Percentiles rank a stretch among this genome's conserved stretches.
phyloP scores from a whole-genome alignment of 2,797 vertebrate genomes.

The Sarcophilus harrisii region DNA sequence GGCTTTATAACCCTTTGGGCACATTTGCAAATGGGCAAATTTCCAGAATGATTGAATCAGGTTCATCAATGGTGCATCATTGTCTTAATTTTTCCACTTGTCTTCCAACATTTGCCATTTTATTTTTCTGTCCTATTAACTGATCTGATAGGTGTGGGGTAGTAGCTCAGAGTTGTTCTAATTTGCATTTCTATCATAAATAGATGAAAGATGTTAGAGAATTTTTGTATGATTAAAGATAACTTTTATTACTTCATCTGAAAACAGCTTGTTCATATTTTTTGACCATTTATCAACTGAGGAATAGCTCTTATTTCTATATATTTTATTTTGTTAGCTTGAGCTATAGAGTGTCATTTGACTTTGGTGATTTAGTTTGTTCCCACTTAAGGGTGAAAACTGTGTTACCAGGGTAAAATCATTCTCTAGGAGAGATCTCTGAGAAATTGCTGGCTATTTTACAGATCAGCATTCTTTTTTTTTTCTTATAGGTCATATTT shows the following conservation, averaged over 20 bases:
- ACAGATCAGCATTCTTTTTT: not conserved
- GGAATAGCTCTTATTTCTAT: not conserved
- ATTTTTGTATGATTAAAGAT: not conserved
- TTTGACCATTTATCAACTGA: not conserved
- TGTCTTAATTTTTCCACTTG: not conserved
- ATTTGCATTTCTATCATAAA: not conserved
- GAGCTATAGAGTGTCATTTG: not conserved
- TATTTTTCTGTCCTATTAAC: not conserved
- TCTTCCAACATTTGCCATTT: not conserved
- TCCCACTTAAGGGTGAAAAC: not conserved
- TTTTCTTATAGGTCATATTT: not conserved
- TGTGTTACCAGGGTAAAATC: not conserved
- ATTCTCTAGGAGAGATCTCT: not conserved
- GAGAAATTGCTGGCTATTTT: constrained; percentile 22
- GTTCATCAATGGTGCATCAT: not conserved
- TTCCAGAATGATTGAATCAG: not conserved
- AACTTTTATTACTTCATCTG: not conserved
- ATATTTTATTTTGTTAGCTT: not conserved
- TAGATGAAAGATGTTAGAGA: not conserved
- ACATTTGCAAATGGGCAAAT: not conserved
- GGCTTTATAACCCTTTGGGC: not conserved
- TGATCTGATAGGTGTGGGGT: not conserved
- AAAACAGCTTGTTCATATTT: not conserved
- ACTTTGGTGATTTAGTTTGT: not conserved
- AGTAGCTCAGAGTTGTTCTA: not conserved